Evolutionary conservation across 2,797 vertebrate species (phyloP).

Genomic region (Acanthornis magna): DNA sequence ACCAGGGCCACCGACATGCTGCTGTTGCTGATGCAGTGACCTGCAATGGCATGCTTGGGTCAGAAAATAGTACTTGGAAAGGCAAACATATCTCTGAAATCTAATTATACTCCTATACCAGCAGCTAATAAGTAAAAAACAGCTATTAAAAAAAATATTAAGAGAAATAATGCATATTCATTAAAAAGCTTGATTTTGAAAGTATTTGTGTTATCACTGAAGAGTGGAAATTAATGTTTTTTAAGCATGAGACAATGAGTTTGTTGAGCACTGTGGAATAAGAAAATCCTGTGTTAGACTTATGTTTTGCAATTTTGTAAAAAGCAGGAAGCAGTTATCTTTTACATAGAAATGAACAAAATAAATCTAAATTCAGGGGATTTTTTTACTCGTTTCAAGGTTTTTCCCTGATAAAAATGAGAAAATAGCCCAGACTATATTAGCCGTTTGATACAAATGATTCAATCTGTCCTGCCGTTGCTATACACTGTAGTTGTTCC

Average conservation of each 20-base stretch:
- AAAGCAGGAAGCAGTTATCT: not conserved
- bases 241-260: not conserved
- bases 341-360: not conserved
- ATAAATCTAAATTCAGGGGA: not conserved
- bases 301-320: not conserved
- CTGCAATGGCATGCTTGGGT: slow-evolving; percentile 65
- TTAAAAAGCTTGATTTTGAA: not conserved
- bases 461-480: not conserved
- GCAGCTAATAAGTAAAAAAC: not conserved
- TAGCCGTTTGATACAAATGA: not conserved
- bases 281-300: not conserved
- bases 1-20: slow-evolving; percentile 79
- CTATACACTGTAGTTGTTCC: not conserved
- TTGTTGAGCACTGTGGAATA: not conserved
- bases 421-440: not conserved
- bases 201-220: not conserved
- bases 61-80: not conserved
- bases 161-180: not conserved
- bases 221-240: not conserved
- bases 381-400: not conserved
- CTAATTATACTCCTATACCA: not conserved
- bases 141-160: not conserved
- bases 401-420: not conserved
- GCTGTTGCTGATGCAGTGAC: slow-evolving; percentile 80
- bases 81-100: not conserved